phyloP scores from a whole-genome alignment of 2,797 vertebrate genomes.

The Pitangus sulphuratus region DNA sequence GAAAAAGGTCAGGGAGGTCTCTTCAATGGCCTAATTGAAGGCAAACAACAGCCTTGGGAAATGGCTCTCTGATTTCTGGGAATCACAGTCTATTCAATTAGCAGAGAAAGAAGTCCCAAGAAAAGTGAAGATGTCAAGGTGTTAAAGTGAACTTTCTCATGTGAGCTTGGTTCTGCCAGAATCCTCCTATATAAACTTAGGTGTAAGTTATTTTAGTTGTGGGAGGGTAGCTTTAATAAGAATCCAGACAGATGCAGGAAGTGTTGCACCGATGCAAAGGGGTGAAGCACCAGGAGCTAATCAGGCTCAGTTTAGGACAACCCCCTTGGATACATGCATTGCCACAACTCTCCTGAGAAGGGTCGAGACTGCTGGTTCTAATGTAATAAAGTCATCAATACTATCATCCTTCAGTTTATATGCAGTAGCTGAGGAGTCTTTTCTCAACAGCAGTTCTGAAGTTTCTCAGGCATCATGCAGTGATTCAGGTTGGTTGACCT shows the following conservation, averaged over 20 bases:
- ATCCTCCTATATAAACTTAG: neutral
- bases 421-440: neutral
- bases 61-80: neutral
- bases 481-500: neutral
- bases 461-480: neutral
- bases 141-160: neutral
- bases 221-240: neutral
- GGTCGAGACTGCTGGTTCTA: neutral
- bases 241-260: neutral
- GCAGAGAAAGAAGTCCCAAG: neutral
- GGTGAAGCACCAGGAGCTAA: neutral
- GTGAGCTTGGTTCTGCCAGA: neutral
- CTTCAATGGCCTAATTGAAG: neutral
- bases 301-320: fast-evolving
- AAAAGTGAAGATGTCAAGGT: neutral
- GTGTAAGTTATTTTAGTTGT: neutral
- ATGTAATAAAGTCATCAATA: neutral
- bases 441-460: neutral
- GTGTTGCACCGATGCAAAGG: neutral
- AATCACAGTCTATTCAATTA: neutral
- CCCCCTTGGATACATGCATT: fast-evolving
- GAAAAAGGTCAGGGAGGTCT: neutral
- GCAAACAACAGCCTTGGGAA: neutral
- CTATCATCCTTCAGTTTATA: neutral
- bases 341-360: neutral